These are phyloP conservation scores for Moxostoma hubbsi DNA, from an alignment of 2,797 vertebrate species.

Conservation along the genomic window DNA sequence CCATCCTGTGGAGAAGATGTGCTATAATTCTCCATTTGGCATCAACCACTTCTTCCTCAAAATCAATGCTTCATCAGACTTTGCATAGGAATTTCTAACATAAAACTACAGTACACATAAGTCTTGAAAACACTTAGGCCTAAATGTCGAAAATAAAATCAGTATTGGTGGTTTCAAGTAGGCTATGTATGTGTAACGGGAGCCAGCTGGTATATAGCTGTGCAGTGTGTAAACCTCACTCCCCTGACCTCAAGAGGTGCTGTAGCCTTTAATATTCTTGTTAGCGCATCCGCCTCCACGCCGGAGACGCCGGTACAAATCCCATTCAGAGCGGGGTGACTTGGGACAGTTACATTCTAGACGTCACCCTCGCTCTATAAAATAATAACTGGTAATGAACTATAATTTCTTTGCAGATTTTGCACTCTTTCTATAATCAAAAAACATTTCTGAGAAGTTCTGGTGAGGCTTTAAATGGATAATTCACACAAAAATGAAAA, in stretches of 20 bases:
- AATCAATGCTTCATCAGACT: neutral
- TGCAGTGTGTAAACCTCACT: no score
- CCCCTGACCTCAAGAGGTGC: no score
- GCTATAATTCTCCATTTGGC: neutral
- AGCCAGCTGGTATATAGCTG: no score
- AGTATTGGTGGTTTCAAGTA: neutral
- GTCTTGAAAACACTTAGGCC: no score
- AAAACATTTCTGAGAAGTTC: conserved; percentile 52
- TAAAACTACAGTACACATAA: no score
- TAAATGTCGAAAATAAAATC: no score
- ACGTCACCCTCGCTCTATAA: neutral
- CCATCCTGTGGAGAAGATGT: conserved; percentile 74
- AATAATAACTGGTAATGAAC: neutral
- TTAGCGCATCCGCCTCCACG: no score
- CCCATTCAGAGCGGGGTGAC: no score
- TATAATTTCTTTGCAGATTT: neutral
- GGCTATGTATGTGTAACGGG: neutral
- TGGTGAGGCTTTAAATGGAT: conserved; percentile 51
- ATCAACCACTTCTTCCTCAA: neutral
- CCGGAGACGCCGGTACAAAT: no score
- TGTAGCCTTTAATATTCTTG: no score
- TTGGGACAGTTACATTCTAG: neutral
- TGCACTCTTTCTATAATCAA: neutral
- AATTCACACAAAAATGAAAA: no score
- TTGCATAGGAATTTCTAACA: neutral